These are phyloP conservation scores for Mormyrops attenuatus DNA, from an alignment of 2,797 vertebrate species.

Conservation along the genomic window DNA sequence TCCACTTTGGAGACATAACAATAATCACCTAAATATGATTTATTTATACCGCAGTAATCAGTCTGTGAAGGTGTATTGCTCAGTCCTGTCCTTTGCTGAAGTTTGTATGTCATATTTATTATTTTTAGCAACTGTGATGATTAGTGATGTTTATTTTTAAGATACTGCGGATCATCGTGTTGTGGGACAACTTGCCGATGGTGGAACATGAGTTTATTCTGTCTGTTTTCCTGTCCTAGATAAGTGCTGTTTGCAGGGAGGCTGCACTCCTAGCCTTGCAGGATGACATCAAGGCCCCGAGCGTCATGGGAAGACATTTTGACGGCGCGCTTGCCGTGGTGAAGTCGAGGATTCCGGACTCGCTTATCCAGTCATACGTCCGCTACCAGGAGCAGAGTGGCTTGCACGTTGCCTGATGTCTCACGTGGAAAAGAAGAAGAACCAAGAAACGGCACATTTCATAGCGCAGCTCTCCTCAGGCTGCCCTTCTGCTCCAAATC, in stretches of 20 bases:
- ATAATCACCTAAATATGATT: not conserved
- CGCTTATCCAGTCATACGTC: slow-evolving; percentile 76
- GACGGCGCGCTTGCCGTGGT: slow-evolving; percentile 66
- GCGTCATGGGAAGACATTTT: slow-evolving; percentile 70
- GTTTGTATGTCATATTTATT: not conserved
- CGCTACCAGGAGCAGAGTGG: slow-evolving; percentile 76
- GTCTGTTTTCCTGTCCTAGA: slow-evolving; percentile 66
- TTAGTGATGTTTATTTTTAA: not conserved
- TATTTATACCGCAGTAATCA: not conserved
- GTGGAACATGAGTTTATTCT: slow-evolving; percentile 25
- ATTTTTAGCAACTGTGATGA: not conserved
- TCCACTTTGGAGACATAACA: not conserved
- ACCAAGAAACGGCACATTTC: not conserved
- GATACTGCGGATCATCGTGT: not conserved
- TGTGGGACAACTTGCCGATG: not conserved
- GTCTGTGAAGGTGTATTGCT: not conserved
- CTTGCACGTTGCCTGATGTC: slow-evolving; percentile 61
- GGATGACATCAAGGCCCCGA: slow-evolving; percentile 68
- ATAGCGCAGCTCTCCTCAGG: not conserved
- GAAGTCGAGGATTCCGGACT: slow-evolving; percentile 80
- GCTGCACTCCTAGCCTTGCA: slow-evolving; percentile 75
- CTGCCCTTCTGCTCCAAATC: not conserved
- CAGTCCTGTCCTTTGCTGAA: not conserved
- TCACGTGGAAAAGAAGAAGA: not conserved
- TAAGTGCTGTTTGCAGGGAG: slow-evolving; percentile 86